Base-by-base conservation (phyloP, 2,888 invertebrate species). In the Rhagophthalmus giganteus region DNA sequence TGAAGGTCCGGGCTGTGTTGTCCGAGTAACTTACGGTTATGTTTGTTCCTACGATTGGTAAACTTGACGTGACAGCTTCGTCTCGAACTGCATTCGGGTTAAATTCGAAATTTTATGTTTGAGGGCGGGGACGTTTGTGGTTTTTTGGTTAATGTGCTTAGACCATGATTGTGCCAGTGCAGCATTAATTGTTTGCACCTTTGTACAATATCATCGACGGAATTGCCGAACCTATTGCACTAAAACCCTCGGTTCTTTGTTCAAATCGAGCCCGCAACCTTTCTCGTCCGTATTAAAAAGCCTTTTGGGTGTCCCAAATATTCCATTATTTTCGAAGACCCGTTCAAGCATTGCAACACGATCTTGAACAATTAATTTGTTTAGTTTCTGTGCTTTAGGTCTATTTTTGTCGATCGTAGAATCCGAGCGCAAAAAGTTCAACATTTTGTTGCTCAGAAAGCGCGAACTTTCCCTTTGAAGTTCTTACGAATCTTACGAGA, bases 341-440 rank as follows among this genome's bases (percentile, higher is more conserved):
- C 52, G 24, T 41, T 55, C 27, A 10, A 64, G 28, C 39, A 61
- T 58, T 5, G 30, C 4, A 47, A 66, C 66, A 44, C 63, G 46
- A 30, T 63, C 54, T 13, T 42, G 35, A 1, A 64, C 63, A 30
- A 47, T 57, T 63, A n/a, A n/a, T n/a, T n/a, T n/a, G n/a, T n/a
- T n/a, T n/a, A n/a, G n/a, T n/a, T n/a, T n/a, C n/a, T n/a, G n/a
- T n/a, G n/a, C n/a, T n/a, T n/a, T n/a, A n/a, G n/a, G n/a, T n/a
- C n/a, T n/a, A n/a, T n/a, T n/a, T n/a, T n/a, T n/a, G n/a, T n/a
- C n/a, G n/a, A n/a, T n/a, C n/a, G n/a, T n/a, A n/a, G n/a, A n/a
- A n/a, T n/a, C n/a, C n/a, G n/a, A n/a, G n/a, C n/a, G n/a, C n/a
- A n/a, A n/a, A n/a, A n/a, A n/a, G n/a, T n/a, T n/a, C n/a, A n/a